phyloP scores from a whole-genome alignment of 1,140 invertebrate genomes.

The Neodiprion virginianus region DNA sequence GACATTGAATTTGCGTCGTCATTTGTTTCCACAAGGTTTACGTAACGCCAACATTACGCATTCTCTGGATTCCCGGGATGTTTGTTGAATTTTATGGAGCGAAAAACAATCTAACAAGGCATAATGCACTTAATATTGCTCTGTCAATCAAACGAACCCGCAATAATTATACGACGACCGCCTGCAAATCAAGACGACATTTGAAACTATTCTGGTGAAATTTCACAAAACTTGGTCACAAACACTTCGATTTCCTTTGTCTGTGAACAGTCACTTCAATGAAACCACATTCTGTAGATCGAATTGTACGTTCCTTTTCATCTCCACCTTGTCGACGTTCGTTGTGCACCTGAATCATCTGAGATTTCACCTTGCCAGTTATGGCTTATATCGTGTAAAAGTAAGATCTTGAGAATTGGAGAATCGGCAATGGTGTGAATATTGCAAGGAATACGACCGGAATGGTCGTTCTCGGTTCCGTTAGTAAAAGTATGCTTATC shows the following conservation, averaged over 20 bases:
- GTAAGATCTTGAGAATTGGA: slow-evolving; percentile 73
- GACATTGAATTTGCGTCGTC: too few relatives aligned
- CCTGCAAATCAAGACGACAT: slow-evolving; percentile 33
- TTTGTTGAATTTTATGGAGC: too few relatives aligned
- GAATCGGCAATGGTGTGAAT: slow-evolving; percentile 69
- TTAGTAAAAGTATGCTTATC: slow-evolving; percentile 63
- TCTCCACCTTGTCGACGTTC: slow-evolving; percentile 67
- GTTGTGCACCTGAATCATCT: slow-evolving; percentile 63
- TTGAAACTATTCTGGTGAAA: slow-evolving; percentile 10
- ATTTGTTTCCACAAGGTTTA: too few relatives aligned
- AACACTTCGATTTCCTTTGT: slow-evolving; percentile 64
- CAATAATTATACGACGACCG: slow-evolving; percentile 66
- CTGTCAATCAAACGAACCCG: too few relatives aligned
- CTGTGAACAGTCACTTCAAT: slow-evolving; percentile 64
- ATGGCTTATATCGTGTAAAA: slow-evolving; percentile 61
- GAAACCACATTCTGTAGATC: slow-evolving; percentile 62
- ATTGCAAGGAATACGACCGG: slow-evolving; percentile 66
- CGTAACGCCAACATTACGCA: too few relatives aligned
- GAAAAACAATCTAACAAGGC: too few relatives aligned
- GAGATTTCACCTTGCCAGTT: slow-evolving; percentile 66
- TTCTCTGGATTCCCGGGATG: too few relatives aligned
- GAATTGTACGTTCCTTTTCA: slow-evolving; percentile 65
- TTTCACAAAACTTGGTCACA: neutral
- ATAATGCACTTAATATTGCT: too few relatives aligned
- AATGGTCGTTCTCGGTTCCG: slow-evolving; percentile 60